These are phyloP conservation scores for Neoaliturus tenellus DNA, from an alignment of 2,888 invertebrate genomes.

Conservation along the genomic window DNA sequence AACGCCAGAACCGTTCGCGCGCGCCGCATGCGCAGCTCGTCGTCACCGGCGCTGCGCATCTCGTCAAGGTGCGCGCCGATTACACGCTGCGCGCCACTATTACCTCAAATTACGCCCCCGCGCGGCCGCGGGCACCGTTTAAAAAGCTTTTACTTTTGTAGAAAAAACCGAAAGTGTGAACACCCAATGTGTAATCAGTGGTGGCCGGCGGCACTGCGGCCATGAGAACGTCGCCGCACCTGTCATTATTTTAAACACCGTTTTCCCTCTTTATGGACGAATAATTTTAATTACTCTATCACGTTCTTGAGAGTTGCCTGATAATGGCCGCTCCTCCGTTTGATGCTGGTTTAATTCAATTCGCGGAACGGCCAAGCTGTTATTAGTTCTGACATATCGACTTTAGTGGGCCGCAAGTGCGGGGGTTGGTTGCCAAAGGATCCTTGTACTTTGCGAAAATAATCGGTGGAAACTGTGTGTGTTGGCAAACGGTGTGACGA, in stretches of 20 bases:
- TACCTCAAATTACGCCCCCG: constrained; percentile 53
- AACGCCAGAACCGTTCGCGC: background rate
- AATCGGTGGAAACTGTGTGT: background rate
- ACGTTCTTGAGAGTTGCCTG: constrained; percentile 19
- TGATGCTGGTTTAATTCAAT: constrained; percentile 33
- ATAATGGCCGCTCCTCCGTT: background rate
- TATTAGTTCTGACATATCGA: constrained; percentile 25
- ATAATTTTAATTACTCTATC: constrained; percentile 49
- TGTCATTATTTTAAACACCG: constrained; percentile 48
- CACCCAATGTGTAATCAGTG: constrained; percentile 38
- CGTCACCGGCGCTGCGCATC: constrained; percentile 9
- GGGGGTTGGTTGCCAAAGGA: background rate
- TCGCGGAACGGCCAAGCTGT: background rate
- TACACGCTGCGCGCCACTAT: background rate
- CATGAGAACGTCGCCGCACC: constrained; percentile 1
- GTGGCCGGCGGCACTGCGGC: background rate
- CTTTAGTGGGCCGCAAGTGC: background rate
- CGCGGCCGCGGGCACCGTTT: constrained; percentile 49
- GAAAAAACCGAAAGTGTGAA: constrained; percentile 56
- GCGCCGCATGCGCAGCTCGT: no score
- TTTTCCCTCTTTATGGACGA: constrained; percentile 17
- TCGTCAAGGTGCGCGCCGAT: constrained; percentile 1
- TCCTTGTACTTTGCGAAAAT: background rate
- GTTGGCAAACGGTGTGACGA: no score
- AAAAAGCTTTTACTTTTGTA: constrained; percentile 55